phyloP scores from a whole-genome alignment of 1,140 invertebrate species.

The Fopius arisanus region DNA sequence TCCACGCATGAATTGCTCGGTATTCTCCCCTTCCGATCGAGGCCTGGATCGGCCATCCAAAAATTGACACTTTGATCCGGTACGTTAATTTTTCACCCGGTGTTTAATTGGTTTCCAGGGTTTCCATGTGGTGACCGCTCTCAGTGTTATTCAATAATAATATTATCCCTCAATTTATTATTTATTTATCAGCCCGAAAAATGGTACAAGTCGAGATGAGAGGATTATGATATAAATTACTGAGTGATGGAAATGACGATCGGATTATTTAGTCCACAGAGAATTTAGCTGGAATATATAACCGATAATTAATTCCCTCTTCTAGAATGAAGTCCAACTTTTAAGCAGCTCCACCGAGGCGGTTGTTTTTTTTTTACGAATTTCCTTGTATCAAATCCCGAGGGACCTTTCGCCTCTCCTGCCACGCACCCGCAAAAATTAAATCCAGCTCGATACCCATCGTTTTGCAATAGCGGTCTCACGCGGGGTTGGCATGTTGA shows the following conservation, averaged over 20 bases:
- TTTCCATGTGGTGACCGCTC: not conserved
- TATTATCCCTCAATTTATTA: not conserved
- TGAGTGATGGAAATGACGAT: too few relatives aligned
- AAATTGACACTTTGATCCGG: not conserved
- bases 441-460: not conserved
- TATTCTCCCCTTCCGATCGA: not conserved
- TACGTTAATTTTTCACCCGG: not conserved
- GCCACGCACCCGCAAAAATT: not conserved
- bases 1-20: conserved; percentile 11
- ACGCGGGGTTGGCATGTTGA: conserved; percentile 18
- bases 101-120: not conserved
- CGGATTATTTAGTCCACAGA: not conserved
- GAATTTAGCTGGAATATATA: too few relatives aligned
- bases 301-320: not conserved
- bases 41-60: not conserved
- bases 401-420: conserved; percentile 23
- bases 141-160: not conserved
- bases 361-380: not conserved
- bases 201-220: too few relatives aligned
- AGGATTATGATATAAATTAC: too few relatives aligned
- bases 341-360: not conserved
- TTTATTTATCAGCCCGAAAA: too few relatives aligned
- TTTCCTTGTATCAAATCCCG: not conserved
- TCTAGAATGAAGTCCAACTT: not conserved
- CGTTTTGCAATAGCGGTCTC: conserved; percentile 17